Percentiles rank a stretch among this genome's conserved stretches.
Conservation (phyloP, 1,140 invertebrate genomes). For the Drosophila azteca region DNA sequence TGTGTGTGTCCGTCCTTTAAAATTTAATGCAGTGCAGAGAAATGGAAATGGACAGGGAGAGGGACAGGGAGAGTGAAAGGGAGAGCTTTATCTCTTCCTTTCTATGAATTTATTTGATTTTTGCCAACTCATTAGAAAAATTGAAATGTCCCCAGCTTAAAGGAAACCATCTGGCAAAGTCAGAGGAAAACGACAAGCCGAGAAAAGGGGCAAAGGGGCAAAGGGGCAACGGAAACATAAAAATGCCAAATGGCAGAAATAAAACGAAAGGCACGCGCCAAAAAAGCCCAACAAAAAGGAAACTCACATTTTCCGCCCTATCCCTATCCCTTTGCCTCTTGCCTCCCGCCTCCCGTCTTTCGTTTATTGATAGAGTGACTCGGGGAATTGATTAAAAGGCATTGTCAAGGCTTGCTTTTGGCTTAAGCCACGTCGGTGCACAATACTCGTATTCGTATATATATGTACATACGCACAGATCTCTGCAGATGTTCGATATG, state of each 20-base stretch:
- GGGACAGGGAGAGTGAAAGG: not conserved
- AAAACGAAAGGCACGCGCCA: slow-evolving; percentile 53
- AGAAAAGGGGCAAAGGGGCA: too few relatives aligned
- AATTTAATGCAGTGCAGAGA: not conserved
- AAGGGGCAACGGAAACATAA: slow-evolving; percentile 12
- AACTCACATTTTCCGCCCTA: slow-evolving; percentile 66
- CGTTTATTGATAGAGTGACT: slow-evolving; percentile 66
- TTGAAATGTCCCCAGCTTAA: slow-evolving; percentile 49
- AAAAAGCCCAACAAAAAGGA: slow-evolving; percentile 51
- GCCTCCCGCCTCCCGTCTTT: not conserved
- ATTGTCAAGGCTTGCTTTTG: slow-evolving; percentile 53
- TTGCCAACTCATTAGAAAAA: slow-evolving; percentile 68
- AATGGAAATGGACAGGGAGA: too few relatives aligned
- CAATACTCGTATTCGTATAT: slow-evolving; percentile 23
- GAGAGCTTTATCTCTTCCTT: not conserved
- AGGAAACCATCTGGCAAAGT: slow-evolving; percentile 18
- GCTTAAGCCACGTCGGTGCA: slow-evolving; percentile 55
- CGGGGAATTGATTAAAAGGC: slow-evolving; percentile 77
- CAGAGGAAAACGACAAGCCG: slow-evolving; percentile 25
- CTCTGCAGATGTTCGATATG: slow-evolving; percentile 3
- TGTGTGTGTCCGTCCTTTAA: slow-evolving; percentile 12
- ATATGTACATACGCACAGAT: not conserved
- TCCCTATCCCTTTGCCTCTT: slow-evolving; percentile 7
- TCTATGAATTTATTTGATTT: slow-evolving; percentile 27
- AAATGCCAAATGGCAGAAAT: slow-evolving; percentile 34